Conservation (phyloP, 2,888 invertebrate species). For the Napeogenes sylphis region DNA sequence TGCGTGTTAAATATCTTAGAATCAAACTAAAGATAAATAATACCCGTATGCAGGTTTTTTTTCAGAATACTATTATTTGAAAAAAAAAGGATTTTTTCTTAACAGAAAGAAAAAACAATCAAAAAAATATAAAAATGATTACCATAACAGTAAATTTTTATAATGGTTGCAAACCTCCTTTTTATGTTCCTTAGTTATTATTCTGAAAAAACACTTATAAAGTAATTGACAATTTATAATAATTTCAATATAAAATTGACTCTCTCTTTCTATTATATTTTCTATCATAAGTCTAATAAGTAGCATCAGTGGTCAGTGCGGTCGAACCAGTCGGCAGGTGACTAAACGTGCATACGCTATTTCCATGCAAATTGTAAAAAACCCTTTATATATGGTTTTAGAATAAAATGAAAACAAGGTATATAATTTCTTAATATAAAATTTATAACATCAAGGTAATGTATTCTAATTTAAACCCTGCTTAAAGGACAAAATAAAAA, state of each 20-base stretch:
- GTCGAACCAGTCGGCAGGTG: constrained; percentile 66
- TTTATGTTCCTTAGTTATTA: too few species aligned
- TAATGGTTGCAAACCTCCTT: too few species aligned
- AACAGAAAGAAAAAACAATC: too few species aligned
- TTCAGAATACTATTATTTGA: too few species aligned
- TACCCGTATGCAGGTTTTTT: too few species aligned
- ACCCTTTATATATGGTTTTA: constrained; percentile 41
- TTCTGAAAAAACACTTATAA: too few species aligned
- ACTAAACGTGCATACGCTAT: constrained; percentile 58
- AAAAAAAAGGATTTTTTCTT: too few species aligned
- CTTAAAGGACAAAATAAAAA: too few species aligned
- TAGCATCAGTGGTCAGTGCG: constrained; percentile 61
- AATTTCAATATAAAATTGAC: too few species aligned
- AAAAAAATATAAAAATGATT: too few species aligned
- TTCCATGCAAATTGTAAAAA: constrained; percentile 61
- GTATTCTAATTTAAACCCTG: not conserved
- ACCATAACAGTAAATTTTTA: too few species aligned
- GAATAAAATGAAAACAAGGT: constrained; percentile 38
- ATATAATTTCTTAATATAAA: not conserved
- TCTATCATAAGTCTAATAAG: constrained; percentile 42
- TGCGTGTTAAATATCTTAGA: not conserved
- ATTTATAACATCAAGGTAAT: not conserved
- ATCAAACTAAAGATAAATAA: not conserved
- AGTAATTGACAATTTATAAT: too few species aligned
- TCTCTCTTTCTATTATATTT: constrained; percentile 20